Evolutionary conservation across 1,140 invertebrate genomes (phyloP).

Genomic region (Pinna nobilis): DNA sequence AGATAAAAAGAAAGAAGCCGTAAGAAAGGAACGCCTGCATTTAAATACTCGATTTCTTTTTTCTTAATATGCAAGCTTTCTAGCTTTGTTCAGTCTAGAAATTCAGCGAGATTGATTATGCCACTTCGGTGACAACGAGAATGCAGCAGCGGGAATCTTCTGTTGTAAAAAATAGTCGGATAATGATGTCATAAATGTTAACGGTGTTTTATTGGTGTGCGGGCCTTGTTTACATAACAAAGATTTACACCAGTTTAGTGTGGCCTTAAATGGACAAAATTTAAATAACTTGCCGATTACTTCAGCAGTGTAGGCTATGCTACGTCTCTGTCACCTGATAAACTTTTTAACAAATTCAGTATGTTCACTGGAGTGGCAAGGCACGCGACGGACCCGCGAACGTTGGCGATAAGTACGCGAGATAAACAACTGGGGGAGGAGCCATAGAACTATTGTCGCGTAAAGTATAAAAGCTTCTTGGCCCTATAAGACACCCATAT

Average conservation of each 20-base stretch:
- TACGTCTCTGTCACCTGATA: slow-evolving; percentile 7
- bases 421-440: slow-evolving; percentile 43
- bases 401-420: slow-evolving; percentile 23
- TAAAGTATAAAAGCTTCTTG: slow-evolving; percentile 27
- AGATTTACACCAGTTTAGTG: slow-evolving; percentile 32
- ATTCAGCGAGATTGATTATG: slow-evolving; percentile 1
- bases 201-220: background rate
- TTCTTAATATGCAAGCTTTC: background rate
- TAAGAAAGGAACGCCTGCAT: background rate
- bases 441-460: slow-evolving; percentile 34
- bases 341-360: slow-evolving; percentile 8
- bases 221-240: slow-evolving; percentile 39
- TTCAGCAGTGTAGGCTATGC: slow-evolving; percentile 14
- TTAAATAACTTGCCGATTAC: slow-evolving; percentile 34
- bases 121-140: background rate
- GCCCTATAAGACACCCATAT: slow-evolving; percentile 25
- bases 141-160: background rate
- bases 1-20: no score
- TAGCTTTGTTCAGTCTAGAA: background rate
- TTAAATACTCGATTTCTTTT: background rate
- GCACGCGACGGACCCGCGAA: slow-evolving; percentile 43
- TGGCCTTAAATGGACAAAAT: slow-evolving; percentile 29
- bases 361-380: slow-evolving; percentile 39
- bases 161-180: background rate
- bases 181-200: background rate